Percentiles rank a stretch among this genome's conserved stretches.
Conservation (phyloP, 2,797 vertebrate species). For the Amblyraja radiata region DNA sequence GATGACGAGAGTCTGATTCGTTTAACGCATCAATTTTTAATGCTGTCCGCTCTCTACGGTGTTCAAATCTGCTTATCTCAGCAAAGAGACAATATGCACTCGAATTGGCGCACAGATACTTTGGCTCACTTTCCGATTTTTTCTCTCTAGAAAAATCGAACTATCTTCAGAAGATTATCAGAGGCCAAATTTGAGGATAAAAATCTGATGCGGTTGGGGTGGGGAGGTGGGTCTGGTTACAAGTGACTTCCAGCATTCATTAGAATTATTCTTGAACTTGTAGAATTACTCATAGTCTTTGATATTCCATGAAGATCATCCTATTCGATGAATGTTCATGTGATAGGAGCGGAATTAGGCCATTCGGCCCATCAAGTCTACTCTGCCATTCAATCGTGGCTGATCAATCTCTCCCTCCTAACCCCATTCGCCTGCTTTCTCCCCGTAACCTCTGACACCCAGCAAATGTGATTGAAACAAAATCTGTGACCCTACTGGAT, state of each 20-base stretch:
- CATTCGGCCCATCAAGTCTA: no score
- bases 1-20: background rate
- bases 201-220: background rate
- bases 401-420: no score
- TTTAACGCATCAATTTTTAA: background rate
- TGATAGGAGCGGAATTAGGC: no score
- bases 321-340: no score
- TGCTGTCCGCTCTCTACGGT: background rate
- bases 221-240: background rate
- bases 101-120: background rate
- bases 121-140: background rate
- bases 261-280: background rate
- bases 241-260: background rate
- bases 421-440: no score
- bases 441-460: background rate
- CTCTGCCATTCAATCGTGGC: no score
- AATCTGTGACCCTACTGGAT: background rate
- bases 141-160: no score
- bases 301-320: background rate
- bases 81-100: background rate
- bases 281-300: background rate
- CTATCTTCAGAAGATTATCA: background rate
- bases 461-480: background rate
- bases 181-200: background rate
- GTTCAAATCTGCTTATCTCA: background rate